phyloP scores from a whole-genome alignment of 2,113 vertebrate genomes.

The Lucifuga dentata region DNA sequence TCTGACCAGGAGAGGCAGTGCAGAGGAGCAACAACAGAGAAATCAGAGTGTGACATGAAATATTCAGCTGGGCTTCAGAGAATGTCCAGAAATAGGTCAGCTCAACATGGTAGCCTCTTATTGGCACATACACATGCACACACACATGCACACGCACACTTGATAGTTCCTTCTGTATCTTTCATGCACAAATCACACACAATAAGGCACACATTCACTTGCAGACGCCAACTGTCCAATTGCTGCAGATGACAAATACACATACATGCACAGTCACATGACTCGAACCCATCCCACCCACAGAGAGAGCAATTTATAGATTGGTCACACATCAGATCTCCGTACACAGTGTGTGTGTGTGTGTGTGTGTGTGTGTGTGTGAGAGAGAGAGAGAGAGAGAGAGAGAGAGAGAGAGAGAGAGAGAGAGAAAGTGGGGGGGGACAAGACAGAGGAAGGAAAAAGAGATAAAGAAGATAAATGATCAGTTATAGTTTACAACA shows the following conservation, averaged over 20 bases:
- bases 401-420: not conserved
- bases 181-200: not conserved
- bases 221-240: not conserved
- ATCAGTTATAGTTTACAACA: too few relatives aligned
- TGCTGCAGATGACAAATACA: not conserved
- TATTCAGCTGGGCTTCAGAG: conserved; percentile 74
- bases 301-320: conserved; percentile 12
- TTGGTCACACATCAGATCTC: not conserved
- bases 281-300: not conserved
- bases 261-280: not conserved
- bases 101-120: conserved; percentile 43
- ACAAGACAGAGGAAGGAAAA: too few relatives aligned
- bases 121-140: conserved; percentile 29
- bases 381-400: too few relatives aligned
- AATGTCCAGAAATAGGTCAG: conserved; percentile 79
- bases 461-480: too few relatives aligned
- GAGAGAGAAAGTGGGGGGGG: too few relatives aligned
- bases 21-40: conserved; percentile 63
- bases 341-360: not conserved
- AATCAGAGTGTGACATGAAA: conserved; percentile 79
- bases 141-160: conserved; percentile 1
- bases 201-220: not conserved
- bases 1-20: conserved; percentile 27
- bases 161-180: not conserved
- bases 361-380: too few relatives aligned